A percentile compares a stretch with the other conserved stretches of the same genome.
Evolutionary conservation across 2,888 invertebrate genomes (phyloP).

Genomic region (Nomada lathburiana): DNA sequence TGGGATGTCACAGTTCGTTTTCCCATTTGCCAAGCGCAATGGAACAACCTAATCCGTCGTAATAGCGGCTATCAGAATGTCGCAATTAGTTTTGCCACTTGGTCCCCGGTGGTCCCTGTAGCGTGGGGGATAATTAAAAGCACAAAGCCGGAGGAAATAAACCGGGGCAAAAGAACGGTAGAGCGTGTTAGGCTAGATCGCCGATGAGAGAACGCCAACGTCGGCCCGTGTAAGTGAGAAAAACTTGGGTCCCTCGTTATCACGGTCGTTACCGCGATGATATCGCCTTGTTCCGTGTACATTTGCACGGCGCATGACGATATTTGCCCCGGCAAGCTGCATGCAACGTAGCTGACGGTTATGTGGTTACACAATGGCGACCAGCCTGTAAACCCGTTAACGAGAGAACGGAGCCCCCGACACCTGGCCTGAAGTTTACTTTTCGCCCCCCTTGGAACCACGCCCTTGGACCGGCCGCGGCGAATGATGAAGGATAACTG

Average conservation of each 20-base stretch:
- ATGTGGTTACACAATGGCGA: constrained; percentile 70
- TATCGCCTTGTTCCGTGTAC: constrained; percentile 60
- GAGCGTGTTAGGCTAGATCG: not conserved
- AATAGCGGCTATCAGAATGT: too few relatives aligned
- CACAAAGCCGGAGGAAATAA: too few relatives aligned
- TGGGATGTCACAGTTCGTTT: too few relatives aligned
- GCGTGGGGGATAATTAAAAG: too few relatives aligned
- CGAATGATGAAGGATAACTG: constrained; percentile 71
- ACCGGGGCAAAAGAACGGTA: too few relatives aligned
- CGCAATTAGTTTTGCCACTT: too few relatives aligned
- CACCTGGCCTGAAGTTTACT: constrained; percentile 70
- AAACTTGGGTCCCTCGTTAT: constrained; percentile 66
- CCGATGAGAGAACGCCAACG: constrained; percentile 20
- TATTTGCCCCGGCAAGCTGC: constrained; percentile 68
- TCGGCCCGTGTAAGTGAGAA: constrained; percentile 38
- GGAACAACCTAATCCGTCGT: too few relatives aligned
- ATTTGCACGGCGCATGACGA: constrained; percentile 52
- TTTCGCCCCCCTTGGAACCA: constrained; percentile 38
- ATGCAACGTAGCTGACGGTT: constrained; percentile 63
- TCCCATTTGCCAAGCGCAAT: too few relatives aligned
- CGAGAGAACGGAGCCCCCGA: constrained; percentile 67
- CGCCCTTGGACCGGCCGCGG: constrained; percentile 56
- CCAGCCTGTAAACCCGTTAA: constrained; percentile 70
- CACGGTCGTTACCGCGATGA: constrained; percentile 69
- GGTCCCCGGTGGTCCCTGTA: too few relatives aligned